Conservation (phyloP, 30 jellyfish, hydroid and myxozoan genomes). For the Aurelia coerulea region DNA sequence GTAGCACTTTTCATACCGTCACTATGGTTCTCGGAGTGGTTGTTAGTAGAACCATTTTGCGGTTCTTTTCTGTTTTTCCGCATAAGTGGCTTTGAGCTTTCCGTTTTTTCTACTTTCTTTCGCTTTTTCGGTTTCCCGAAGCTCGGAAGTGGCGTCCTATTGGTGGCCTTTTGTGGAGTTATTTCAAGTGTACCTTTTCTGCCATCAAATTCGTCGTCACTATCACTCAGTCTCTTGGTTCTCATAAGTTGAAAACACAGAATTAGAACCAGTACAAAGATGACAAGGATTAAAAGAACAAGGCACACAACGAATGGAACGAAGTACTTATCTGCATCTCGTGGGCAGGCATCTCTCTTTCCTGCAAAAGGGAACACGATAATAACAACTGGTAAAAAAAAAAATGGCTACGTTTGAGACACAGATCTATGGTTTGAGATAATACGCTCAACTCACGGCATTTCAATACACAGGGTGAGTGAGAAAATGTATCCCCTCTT, state of each 20-base stretch:
- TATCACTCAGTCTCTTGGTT: slow-evolving; percentile 3
- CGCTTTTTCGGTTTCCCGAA: neutral
- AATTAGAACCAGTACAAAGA: neutral
- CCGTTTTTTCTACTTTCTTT: slow-evolving; percentile 10
- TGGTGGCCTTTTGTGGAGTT: slow-evolving; percentile 6
- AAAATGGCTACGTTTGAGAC: too few relatives aligned
- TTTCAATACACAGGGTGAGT: neutral
- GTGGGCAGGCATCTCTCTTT: neutral
- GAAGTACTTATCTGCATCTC: slow-evolving; percentile 28
- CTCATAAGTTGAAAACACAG: neutral
- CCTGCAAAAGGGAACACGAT: neutral
- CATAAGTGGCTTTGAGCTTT: slow-evolving; percentile 50
- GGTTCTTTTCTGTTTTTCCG: slow-evolving; percentile 26
- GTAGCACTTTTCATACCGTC: slow-evolving; percentile 29
- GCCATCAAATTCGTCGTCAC: slow-evolving; percentile 62
- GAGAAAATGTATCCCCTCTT: too few relatives aligned
- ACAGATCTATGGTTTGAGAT: too few relatives aligned
- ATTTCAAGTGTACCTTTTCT: slow-evolving; percentile 46
- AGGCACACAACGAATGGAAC: slow-evolving; percentile 48
- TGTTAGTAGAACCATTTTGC: slow-evolving; percentile 37
- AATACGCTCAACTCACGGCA: neutral
- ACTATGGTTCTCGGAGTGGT: slow-evolving; percentile 2
- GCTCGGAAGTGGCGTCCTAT: neutral
- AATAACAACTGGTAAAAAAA: neutral
- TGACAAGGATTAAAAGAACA: slow-evolving; percentile 10